Evolutionary conservation across 2,113 vertebrate genomes (phyloP), one percentile per base, ranked within the genome.

Genomic region (Brachyhypopomus occidentalis): DNA sequence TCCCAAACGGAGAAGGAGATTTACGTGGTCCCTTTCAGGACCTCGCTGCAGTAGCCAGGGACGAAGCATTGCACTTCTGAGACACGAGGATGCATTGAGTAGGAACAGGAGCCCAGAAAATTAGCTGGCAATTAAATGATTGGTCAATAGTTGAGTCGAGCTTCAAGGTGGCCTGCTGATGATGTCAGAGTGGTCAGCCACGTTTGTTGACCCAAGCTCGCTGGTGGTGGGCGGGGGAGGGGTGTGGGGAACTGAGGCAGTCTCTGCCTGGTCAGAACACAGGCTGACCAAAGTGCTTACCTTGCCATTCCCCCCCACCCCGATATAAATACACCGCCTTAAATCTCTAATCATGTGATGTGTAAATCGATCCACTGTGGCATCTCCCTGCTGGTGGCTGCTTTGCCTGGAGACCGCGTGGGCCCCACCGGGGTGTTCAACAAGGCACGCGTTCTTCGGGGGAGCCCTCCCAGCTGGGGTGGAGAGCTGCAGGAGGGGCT

Each of bases 181-280:
- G 82, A 86, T 84, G 85, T 86, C 85, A 86, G 74, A 84, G 85
- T 76, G 85, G 85, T 86, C 79, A 81, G 79, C 23, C 25, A 62
- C 66, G 75, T 81, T 82, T 86, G 77, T 85, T 84, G 82, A 81
- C 71, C 56, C 75, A 64, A 72, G 75, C 76, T 81, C 22, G 19
- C 76, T 81, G 80, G 81, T 38, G 63, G 66, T 22, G 64, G 73
- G 36, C 45, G 48, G 56, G 58, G 23, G 72, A 62, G 27, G n/a
- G 52, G 36, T 60, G 48, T 20, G 79, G 75, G 79, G 71, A 85
- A 72, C 23, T 27, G 25, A 55, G 78, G 59, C 55, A 55, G 74
- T 75, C 55, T 45, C 64, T 45, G 67, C 64, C 66, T 45, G 67
- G 67, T 79, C 41, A 1, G 62, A 62, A 73, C 60, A 23, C 45